Evolutionary conservation across 1,140 invertebrate genomes (phyloP).

Genomic region (Pomacea maculata): DNA sequence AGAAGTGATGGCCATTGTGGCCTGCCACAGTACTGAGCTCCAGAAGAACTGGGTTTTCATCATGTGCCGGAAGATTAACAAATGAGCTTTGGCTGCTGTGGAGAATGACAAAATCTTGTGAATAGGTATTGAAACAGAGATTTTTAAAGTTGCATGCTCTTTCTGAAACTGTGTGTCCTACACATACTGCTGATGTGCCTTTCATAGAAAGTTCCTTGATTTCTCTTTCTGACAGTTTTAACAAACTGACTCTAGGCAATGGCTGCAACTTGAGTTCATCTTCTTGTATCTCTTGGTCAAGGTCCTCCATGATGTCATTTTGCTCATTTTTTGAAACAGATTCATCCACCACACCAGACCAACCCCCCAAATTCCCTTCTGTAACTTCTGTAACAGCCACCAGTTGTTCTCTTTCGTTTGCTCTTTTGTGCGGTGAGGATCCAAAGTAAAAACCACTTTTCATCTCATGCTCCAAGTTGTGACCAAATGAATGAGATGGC

Average conservation of each 20-base stretch:
- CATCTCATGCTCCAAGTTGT: too few species aligned
- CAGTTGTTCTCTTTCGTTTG: neutral
- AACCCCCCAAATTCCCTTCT: neutral
- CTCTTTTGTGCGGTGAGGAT: neutral
- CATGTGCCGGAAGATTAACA: slow-evolving; percentile 40
- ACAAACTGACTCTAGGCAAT: neutral
- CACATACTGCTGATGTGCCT: slow-evolving; percentile 56
- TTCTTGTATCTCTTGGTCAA: too few species aligned
- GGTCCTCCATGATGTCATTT: slow-evolving; percentile 5
- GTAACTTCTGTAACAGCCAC: neutral
- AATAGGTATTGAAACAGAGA: slow-evolving; percentile 58
- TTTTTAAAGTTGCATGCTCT: slow-evolving; percentile 62
- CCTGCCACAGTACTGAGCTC: slow-evolving; percentile 62
- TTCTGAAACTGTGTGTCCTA: slow-evolving; percentile 38
- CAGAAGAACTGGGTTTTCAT: slow-evolving; percentile 41
- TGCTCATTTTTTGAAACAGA: neutral
- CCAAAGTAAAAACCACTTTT: slow-evolving; percentile 19
- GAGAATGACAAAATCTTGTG: slow-evolving; percentile 62
- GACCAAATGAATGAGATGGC: neutral
- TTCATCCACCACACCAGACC: neutral
- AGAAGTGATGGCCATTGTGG: slow-evolving; percentile 60
- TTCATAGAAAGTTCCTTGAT: neutral
- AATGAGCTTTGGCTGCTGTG: slow-evolving; percentile 40
- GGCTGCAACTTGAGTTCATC: neutral
- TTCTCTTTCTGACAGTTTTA: neutral